Evolutionary conservation across 2,888 invertebrate species (phyloP), one percentile per base, ranked within the genome.

Genomic region (Peribatodes rhomboidaria): DNA sequence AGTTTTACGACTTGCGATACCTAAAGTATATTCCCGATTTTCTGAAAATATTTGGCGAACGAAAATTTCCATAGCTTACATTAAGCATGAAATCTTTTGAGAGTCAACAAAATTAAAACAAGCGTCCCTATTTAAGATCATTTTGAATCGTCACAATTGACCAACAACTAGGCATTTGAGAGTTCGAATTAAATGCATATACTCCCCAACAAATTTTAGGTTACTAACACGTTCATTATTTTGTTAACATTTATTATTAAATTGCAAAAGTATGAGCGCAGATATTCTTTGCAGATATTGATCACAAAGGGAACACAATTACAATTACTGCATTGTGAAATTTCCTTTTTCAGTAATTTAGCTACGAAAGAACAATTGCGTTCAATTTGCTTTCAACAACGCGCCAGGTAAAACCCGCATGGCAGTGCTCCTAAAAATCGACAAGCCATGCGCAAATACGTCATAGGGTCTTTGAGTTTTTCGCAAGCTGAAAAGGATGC

Each of bases 1-100:
- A 75, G 65, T 72, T 81, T 79, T 78, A 80, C 71, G 75, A 79
- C 71, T 55, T 42, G 41, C 46, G n/a, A 39, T 39, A 20, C 1
- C 22, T n/a, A 20, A 20, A 39, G 13, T 14, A 14, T 52, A 37
- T n/a, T 14, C 20, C 0, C 7, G n/a, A 35, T 50, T 20, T 8
- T 8, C 0, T 35, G 1, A 20, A 2, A 49, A 13, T 20, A 16
- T 18, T 16, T 11, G 3, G 7, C 6, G 9, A 42, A 9, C 16
- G 9, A 42, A 1, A n/a, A 27, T 46, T 27, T 27, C 4, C 18
- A 2, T 20, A 18, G 18, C 2, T 42, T 18, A 11, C 7, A 4
- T 18, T n/a, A 13, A 8, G 22, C 6, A 8, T 22, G 7, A 22
- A 7, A 27, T 6, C 13, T 22, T 20, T 42, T 42, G 18, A 20